Base-by-base conservation (phyloP, 2,797 vertebrate genomes). In the Epinephelus awoara region DNA sequence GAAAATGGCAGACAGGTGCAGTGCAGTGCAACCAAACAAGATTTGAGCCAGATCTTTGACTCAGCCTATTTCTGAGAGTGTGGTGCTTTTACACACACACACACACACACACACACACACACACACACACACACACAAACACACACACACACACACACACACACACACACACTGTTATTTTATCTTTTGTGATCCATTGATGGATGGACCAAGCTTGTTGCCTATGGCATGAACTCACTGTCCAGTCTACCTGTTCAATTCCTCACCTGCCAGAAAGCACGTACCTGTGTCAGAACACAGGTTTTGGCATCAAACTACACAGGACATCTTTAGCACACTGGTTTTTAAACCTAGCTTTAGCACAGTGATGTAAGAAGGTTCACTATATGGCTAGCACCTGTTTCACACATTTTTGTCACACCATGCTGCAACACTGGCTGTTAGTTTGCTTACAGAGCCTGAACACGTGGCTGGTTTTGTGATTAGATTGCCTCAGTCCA, bases 331-430 rank as follows among this genome's bases (percentile, higher is more conserved):
- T 56, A 44, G 72, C 54, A 52, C 29, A 72, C 54, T 71, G 40
- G 0, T 2, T 5, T 74, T 56, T 59, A 67, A 77, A 61, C 19
- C 52, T 42, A n/a, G 64, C 25, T 42, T 58, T 9, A 42, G 25
- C 64, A 52, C 58, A 44, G 49, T 29, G 46, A 25, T 64, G 21
- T 62, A 46, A 44, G 79, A 40, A 61, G 27, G 27, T 71, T 68
- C 57, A 61, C 50, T 21, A 13, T 65, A 69, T 27, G 52, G 52
- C 58, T 49, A 49, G 69, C 80, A 84, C 75, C 75, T 72, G 50
- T 82, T 79, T 84, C 59, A 79, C 69, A 76, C 77, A 2, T 77
- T 66, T 67, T 49, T 55, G 62, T 79, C 65, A 29, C 75, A 80
- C 47, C 23, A 67, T 47, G 25, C 40, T 73, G 15, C 54, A 70